phyloP scores from a whole-genome alignment of 2,888 invertebrate genomes.

The Drosophila prostipennis region DNA sequence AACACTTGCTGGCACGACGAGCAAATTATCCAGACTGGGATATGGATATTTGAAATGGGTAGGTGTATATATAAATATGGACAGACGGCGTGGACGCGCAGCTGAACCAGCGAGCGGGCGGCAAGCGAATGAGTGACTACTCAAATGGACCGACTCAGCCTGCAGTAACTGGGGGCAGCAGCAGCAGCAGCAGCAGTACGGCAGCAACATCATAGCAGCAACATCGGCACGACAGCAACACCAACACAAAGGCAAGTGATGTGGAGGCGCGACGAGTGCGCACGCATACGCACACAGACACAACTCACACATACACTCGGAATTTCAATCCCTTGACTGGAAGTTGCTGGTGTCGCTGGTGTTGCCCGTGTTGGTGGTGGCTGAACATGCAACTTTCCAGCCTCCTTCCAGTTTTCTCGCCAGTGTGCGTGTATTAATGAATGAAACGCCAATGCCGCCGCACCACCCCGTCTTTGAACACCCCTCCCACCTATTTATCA shows the following conservation, averaged over 20 bases:
- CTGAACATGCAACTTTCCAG: conserved; percentile 69
- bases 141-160: conserved; percentile 72
- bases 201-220: conserved; percentile 30
- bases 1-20: conserved; percentile 34
- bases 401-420: background rate
- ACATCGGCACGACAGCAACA: conserved; percentile 22
- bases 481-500: conserved; percentile 27
- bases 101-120: conserved; percentile 78
- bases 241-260: conserved; percentile 38
- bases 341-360: conserved; percentile 49
- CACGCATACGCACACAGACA: conserved; percentile 57
- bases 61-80: conserved; percentile 2
- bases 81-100: conserved; percentile 64
- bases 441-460: conserved; percentile 74
- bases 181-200: conserved; percentile 23
- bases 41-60: background rate
- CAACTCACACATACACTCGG: conserved; percentile 21
- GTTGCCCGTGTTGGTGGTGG: conserved; percentile 63
- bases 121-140: conserved; percentile 76
- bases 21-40: conserved; percentile 27
- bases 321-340: conserved; percentile 53
- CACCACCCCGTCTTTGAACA: conserved; percentile 15
- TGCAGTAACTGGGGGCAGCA: conserved; percentile 72
- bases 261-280: conserved; percentile 76
- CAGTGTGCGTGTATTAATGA: conserved; percentile 68